A percentile compares a stretch with the other conserved stretches of the same genome.
phyloP scores from a whole-genome alignment of 1,140 invertebrate species.

The Drosophila nannoptera region DNA sequence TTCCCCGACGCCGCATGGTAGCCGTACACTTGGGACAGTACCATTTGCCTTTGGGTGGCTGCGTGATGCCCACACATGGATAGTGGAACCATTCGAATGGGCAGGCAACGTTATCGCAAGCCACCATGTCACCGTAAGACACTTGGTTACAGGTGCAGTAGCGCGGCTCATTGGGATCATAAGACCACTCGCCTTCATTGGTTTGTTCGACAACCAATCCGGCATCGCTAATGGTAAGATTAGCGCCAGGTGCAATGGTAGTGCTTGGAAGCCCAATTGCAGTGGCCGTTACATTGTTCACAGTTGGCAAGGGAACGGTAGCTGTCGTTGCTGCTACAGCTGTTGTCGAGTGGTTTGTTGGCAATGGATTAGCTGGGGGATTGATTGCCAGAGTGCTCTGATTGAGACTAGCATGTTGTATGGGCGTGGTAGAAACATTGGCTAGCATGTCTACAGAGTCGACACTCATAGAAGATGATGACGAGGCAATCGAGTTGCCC shows the following conservation, averaged over 20 bases:
- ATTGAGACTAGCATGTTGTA: slow-evolving; percentile 15
- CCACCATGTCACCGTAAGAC: slow-evolving; percentile 99
- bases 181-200: slow-evolving; percentile 87
- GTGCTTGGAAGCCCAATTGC: slow-evolving; percentile 33
- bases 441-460: slow-evolving; percentile 63
- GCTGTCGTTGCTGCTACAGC: background rate
- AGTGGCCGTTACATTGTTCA: slow-evolving; percentile 21
- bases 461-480: slow-evolving; percentile 57
- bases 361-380: slow-evolving; percentile 13
- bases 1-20: slow-evolving; percentile 91
- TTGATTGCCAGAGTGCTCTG: slow-evolving; percentile 29
- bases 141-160: slow-evolving; percentile 99
- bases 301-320: slow-evolving; percentile 9
- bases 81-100: slow-evolving; percentile 99
- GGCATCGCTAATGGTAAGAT: slow-evolving; percentile 62
- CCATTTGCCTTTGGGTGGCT: slow-evolving; percentile 98
- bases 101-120: slow-evolving; percentile 98
- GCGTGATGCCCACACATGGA: slow-evolving; percentile 96
- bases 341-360: background rate
- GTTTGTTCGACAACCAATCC: slow-evolving; percentile 80
- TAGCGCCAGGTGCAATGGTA: slow-evolving; percentile 42
- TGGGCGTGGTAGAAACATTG: slow-evolving; percentile 10
- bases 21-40: slow-evolving; percentile 97
- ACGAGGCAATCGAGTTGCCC: slow-evolving; percentile 54
- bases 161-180: slow-evolving; percentile 95